Evolutionary conservation across 37 sponge, comb jelly and placozoan species (phyloP), one percentile per base, ranked within the genome.

Genomic region (Haliclona indistincta): DNA sequence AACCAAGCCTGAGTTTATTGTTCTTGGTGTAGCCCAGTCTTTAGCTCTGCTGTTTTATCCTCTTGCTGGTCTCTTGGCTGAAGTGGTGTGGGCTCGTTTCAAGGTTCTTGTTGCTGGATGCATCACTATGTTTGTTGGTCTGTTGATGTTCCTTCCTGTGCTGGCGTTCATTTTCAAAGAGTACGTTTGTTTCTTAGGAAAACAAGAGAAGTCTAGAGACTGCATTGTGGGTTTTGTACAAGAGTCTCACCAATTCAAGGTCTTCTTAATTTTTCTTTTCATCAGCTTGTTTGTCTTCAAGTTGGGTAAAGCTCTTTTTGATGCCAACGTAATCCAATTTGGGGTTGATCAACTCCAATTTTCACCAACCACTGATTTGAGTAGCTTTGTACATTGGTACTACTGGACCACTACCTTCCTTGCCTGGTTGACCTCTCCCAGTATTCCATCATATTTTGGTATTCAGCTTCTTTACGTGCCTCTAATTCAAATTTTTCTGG

Each of bases 361-460:
- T 58, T 20, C 60, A 58, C n/a, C 60, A 7, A 25, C 60, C 7
- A 26, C 11, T 58, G 26, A 58, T 25, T 26, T 58, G 6, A 58
- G 60, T n/a, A 58, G 28, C 60, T 58, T 58, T 20, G 60, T 58
- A n/a, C 60, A 58, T n/a, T 58, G 60, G 60, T 58, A 20, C 11
- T 58, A 25, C 28, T 58, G 60, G 60, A 11, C n/a, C 6, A 20
- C n/a, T 6, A 20, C 60, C 7, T 11, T 11, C n/a, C 13, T 58
- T 58, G 28, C 25, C n/a, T 20, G 11, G 23, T 25, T 58, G 28
- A 20, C 6, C 11, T 58, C 28, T n/a, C 60, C 60, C 11, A n/a
- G n/a, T n/a, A n/a, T n/a, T n/a, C n/a, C n/a, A n/a, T n/a, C n/a
- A n/a, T n/a, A n/a, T n/a, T n/a, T n/a, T n/a, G n/a, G n/a, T n/a